Evolutionary conservation across 2,113 vertebrate species (phyloP).

Genomic region (Antechinus flavipes): DNA sequence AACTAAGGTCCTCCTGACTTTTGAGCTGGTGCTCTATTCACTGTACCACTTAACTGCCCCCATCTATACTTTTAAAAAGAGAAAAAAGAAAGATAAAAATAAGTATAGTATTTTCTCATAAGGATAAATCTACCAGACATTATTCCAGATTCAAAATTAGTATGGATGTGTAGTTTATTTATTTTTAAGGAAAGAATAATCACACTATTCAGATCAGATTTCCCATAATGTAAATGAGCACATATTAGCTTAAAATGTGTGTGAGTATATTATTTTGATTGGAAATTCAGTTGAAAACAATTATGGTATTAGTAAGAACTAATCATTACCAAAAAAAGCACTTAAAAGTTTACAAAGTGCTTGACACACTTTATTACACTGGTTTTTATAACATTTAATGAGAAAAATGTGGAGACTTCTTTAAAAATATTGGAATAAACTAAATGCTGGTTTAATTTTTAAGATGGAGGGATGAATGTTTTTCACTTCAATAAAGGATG

Average conservation of each 20-base stretch:
- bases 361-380: neutral
- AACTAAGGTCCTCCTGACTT: too few relatives aligned
- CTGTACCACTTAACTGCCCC: too few relatives aligned
- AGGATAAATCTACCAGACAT: neutral
- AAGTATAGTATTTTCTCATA: conserved; percentile 6
- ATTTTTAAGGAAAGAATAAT: conserved; percentile 38
- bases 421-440: conserved; percentile 34
- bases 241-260: conserved; percentile 38
- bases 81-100: neutral
- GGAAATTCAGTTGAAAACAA: conserved; percentile 26
- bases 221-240: conserved; percentile 37
- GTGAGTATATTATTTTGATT: neutral
- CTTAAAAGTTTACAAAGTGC: neutral
- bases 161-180: conserved; percentile 15
- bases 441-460: conserved; percentile 23
- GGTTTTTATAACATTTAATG: conserved; percentile 1
- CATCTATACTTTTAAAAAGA: neutral
- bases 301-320: neutral
- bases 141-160: conserved; percentile 39
- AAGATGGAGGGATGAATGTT: neutral
- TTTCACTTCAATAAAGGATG: neutral
- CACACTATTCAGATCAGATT: conserved; percentile 42
- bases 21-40: too few relatives aligned
- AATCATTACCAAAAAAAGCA: neutral
- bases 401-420: conserved; percentile 1